Evolutionary conservation across 2,888 invertebrate genomes (phyloP).

Genomic region (Phortica okadai): DNA sequence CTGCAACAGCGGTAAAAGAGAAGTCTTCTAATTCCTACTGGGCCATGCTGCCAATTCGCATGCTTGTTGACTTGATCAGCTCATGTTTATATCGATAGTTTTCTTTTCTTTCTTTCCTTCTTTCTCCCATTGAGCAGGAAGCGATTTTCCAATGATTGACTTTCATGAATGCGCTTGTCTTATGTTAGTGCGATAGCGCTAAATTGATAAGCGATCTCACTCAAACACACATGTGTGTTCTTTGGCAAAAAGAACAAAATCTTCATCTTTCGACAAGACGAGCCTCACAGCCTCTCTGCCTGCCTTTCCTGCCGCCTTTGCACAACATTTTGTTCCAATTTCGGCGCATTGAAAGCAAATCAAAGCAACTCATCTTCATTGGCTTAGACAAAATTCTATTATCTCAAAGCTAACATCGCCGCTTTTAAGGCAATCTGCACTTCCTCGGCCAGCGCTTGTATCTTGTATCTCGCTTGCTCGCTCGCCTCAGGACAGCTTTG

Average conservation of each 20-base stretch:
- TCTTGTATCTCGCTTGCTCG: background rate
- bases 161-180: constrained; percentile 60
- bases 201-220: constrained; percentile 35
- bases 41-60: background rate
- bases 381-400: constrained; percentile 40
- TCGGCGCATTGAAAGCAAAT: background rate
- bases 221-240: constrained; percentile 15
- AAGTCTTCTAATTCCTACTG: too few species aligned
- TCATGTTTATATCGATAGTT: too few species aligned
- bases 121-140: constrained; percentile 62
- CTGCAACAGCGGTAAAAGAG: too few species aligned
- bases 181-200: constrained; percentile 34
- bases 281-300: background rate
- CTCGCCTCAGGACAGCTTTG: too few species aligned
- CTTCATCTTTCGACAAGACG: background rate
- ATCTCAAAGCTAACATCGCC: constrained; percentile 64
- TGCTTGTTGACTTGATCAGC: background rate
- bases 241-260: constrained; percentile 13
- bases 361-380: constrained; percentile 23
- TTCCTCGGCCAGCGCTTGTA: background rate
- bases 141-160: constrained; percentile 75
- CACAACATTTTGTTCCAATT: background rate
- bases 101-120: too few species aligned
- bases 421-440: constrained; percentile 36
- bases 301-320: background rate